A percentile compares a stretch with the other conserved stretches of the same genome.
Conservation (phyloP, 92 coral and sea anemone species). For the Virgularia gustaviana region DNA sequence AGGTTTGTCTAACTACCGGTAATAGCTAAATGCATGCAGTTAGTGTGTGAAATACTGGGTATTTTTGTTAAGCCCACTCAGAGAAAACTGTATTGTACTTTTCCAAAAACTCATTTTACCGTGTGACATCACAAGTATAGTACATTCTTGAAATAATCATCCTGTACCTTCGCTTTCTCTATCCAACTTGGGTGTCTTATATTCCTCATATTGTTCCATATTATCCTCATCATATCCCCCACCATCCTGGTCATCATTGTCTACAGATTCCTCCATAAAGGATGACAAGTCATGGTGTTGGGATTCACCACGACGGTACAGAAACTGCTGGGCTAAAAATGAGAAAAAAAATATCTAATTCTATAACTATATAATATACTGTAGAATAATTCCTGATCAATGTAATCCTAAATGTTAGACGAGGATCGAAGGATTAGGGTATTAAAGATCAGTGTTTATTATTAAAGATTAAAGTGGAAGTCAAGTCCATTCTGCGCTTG, state of each 20-base stretch:
- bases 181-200: conserved; percentile 84
- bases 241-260: conserved; percentile 64
- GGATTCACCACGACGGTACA: conserved; percentile 81
- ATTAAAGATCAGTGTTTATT: no score
- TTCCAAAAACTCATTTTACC: no score
- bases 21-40: no score
- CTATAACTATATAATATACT: background rate
- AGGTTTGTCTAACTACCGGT: no score
- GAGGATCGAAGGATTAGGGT: no score
- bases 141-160: background rate
- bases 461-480: no score
- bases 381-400: no score
- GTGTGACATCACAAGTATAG: background rate
- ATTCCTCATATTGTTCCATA: conserved; percentile 64
- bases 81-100: no score
- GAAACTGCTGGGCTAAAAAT: conserved; percentile 69
- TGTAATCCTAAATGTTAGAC: no score
- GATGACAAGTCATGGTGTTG: conserved; percentile 60
- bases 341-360: background rate
- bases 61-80: no score
- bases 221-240: conserved; percentile 60
- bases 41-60: no score
- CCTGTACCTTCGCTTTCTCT: conserved; percentile 77
- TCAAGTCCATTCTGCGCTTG: no score
- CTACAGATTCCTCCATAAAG: conserved; percentile 65